A percentile compares a stretch with the other conserved stretches of the same genome.
Conservation (phyloP, 2,888 invertebrate genomes). For the Ctenicera cuprea region DNA sequence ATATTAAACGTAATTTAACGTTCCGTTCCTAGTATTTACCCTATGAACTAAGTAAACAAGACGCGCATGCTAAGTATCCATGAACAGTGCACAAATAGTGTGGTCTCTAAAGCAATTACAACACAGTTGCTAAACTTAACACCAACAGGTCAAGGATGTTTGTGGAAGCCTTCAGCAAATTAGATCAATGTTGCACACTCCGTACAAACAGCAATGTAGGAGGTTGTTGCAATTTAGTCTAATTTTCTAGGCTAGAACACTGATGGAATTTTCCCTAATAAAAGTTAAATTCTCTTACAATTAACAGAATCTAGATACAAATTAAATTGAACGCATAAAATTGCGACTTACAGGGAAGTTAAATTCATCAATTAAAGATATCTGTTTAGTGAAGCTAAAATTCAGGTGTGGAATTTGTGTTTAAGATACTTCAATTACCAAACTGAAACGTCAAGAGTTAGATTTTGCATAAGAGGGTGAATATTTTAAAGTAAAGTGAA, state of each 20-base stretch:
- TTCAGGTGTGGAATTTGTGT: constrained; percentile 26
- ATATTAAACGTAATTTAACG: constrained; percentile 14
- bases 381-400: constrained; percentile 18
- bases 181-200: constrained; percentile 6
- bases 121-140: constrained; percentile 15
- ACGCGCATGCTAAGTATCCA: neutral
- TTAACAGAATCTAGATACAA: neutral
- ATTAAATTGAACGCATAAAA: neutral
- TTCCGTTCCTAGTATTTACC: neutral
- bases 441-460: constrained; percentile 19
- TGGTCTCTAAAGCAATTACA: constrained; percentile 32
- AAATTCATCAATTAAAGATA: constrained; percentile 32
- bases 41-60: constrained; percentile 1
- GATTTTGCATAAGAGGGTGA: constrained; percentile 23
- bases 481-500: constrained; percentile 27
- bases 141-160: constrained; percentile 29
- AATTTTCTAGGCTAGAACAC: neutral
- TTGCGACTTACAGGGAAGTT: neutral
- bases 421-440: constrained; percentile 19
- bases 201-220: neutral
- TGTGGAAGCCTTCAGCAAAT: constrained; percentile 11
- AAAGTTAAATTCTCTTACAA: too few species aligned
- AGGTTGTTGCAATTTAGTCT: too few species aligned
- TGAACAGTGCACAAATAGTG: constrained; percentile 26
- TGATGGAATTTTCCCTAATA: too few species aligned